Base-by-base conservation (phyloP, 92 coral and sea anemone species). In the Siderastrea radians region DNA sequence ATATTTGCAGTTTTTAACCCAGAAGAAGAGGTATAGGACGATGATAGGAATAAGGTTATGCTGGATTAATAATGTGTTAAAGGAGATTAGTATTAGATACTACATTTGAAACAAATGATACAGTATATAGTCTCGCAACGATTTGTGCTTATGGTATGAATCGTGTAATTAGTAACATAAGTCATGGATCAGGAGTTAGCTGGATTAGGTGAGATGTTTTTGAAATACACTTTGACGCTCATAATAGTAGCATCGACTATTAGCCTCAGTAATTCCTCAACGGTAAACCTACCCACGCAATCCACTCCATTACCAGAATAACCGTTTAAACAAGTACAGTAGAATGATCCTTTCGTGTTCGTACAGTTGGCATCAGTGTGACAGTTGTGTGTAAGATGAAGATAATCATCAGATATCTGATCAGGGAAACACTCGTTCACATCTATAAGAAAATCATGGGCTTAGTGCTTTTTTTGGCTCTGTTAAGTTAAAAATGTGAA, bases 341-440 rank as follows among this genome's bases (percentile, higher is more conserved):
- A 26, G 38, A 26, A 26, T 26, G 38, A 26, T 26, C 38, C 38
- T 26, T 26, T 26, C 0, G 38, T 26, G 38, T 26, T 26, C 38
- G 38, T 26, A 26, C 38, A 26, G 38, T 26, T 26, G 38, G 38
- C 38, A 26, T 26, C 38, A 26, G 38, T 0, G 38, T 26, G 90
- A 72, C 96, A 93, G 75, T 91, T 81, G 82, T 94, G 93, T 59
- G 90, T 74, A 74, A 82, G 84, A 75, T 87, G 52, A 82, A n/a
- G 62, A 14, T 64, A 38, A 17, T 65, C 73, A 49, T 19, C 49
- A 26, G 73, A 49, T 66, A 64, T 64, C 66, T 77, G 43, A 47
- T 59, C 51, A 77, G 51, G 13, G 3, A 14, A 26, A 26, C 38
- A 26, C 38, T 26, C 38, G 38, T 26, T 26, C 38, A 26, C 38